These are phyloP conservation scores for Chionodraco myersi DNA, from an alignment of 2,113 vertebrate species.

Conservation along the genomic window DNA sequence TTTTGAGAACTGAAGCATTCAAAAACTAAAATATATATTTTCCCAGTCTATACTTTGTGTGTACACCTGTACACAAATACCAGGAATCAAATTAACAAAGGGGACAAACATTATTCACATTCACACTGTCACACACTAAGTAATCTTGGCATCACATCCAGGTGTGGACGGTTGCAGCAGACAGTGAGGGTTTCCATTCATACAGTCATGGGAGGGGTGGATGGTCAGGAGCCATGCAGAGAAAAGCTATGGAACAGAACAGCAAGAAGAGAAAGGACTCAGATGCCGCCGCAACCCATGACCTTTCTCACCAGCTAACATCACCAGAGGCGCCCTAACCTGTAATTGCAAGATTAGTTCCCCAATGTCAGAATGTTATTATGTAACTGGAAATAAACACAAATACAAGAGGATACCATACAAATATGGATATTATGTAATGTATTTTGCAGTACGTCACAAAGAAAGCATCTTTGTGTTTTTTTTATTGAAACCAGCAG, in stretches of 20 bases:
- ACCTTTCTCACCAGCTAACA: conserved; percentile 54
- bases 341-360: conserved; percentile 42
- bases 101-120: conserved; percentile 39
- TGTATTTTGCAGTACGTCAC: neutral
- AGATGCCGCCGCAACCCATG: conserved; percentile 12
- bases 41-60: conserved; percentile 35
- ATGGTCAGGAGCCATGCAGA: conserved; percentile 43
- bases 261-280: conserved; percentile 42
- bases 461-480: neutral
- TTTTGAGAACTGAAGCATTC: conserved; percentile 4
- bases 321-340: conserved; percentile 30
- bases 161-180: conserved; percentile 41
- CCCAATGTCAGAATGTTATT: conserved; percentile 41
- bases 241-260: conserved; percentile 59
- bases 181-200: conserved; percentile 55
- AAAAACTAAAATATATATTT: conserved; percentile 41
- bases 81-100: conserved; percentile 27
- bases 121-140: conserved; percentile 40
- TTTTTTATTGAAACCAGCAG: conserved; percentile 4
- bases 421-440: conserved; percentile 5
- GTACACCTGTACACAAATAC: conserved; percentile 39
- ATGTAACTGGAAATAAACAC: conserved; percentile 13
- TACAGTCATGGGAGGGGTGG: conserved; percentile 30
- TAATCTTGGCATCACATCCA: conserved; percentile 53
- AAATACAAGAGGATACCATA: neutral